These are phyloP conservation scores for Stichopus chloronotus DNA, from an alignment of 35 echinoderm and acorn worm genomes.

Conservation along the genomic window DNA sequence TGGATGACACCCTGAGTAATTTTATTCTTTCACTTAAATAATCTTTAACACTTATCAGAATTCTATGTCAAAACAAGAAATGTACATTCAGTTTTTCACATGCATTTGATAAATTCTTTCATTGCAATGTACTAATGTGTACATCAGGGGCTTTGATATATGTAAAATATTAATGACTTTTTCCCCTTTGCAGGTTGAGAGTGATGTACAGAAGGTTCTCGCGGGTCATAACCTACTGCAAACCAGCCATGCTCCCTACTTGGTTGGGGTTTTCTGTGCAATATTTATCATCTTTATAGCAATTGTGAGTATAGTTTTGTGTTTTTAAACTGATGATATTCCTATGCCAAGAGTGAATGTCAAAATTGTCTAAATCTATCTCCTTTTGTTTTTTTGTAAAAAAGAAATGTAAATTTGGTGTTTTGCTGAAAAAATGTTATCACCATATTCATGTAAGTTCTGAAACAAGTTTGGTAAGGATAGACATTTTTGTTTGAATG, in stretches of 20 bases:
- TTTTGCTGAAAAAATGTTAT: too few relatives aligned
- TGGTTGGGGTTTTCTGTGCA: constrained; percentile 83
- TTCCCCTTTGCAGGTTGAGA: background rate
- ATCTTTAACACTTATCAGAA: background rate
- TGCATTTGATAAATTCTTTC: background rate
- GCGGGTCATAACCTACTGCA: constrained; percentile 62
- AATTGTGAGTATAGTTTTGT: constrained; percentile 63
- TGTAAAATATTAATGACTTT: background rate
- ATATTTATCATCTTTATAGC: constrained; percentile 75
- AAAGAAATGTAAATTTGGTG: background rate
- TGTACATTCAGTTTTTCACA: background rate
- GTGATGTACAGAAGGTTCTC: constrained; percentile 13
- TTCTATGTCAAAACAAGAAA: too few relatives aligned
- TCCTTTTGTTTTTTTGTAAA: background rate
- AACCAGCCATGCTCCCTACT: constrained; percentile 75
- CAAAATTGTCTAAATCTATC: background rate
- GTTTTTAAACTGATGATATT: background rate
- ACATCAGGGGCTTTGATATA: background rate
- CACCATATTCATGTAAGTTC: too few relatives aligned
- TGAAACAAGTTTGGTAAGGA: too few relatives aligned
- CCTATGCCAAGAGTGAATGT: too few relatives aligned
- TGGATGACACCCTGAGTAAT: background rate
- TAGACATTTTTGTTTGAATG: too few relatives aligned
- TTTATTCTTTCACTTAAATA: background rate
- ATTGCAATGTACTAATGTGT: background rate